phyloP scores from a whole-genome alignment of 2,113 vertebrate genomes.

The Cavia porcellus region DNA sequence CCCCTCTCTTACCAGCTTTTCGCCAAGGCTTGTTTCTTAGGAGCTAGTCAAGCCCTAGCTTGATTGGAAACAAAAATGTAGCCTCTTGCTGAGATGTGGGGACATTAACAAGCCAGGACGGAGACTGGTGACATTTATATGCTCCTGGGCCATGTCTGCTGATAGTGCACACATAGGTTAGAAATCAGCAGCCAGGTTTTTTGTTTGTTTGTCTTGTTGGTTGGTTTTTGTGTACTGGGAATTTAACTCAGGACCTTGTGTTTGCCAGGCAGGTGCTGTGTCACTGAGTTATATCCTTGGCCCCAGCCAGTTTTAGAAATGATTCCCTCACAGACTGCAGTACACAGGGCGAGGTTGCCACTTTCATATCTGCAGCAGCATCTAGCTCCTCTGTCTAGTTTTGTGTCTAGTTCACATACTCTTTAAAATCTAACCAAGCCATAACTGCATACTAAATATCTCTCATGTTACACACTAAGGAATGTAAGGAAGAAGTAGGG shows the following conservation, averaged over 20 bases:
- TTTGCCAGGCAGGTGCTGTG: no score
- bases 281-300: no score
- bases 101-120: constrained; percentile 40
- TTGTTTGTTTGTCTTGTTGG: no score
- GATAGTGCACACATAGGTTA: not conserved
- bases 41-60: constrained; percentile 50
- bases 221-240: no score
- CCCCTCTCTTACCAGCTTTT: not conserved
- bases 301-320: not conserved
- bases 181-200: not conserved
- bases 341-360: not conserved
- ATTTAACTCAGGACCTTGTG: no score
- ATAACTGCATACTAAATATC: not conserved
- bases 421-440: not conserved
- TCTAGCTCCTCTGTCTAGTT: not conserved
- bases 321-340: not conserved
- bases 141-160: not conserved
- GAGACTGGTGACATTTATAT: not conserved
- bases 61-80: constrained; percentile 56
- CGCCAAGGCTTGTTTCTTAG: not conserved
- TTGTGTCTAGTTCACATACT: no score
- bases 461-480: not conserved
- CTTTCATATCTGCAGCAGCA: not conserved
- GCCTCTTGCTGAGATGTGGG: not conserved
- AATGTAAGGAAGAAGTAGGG: not conserved